Base-by-base conservation (phyloP, 2,797 vertebrate species). In the Rallus crepitans region DNA sequence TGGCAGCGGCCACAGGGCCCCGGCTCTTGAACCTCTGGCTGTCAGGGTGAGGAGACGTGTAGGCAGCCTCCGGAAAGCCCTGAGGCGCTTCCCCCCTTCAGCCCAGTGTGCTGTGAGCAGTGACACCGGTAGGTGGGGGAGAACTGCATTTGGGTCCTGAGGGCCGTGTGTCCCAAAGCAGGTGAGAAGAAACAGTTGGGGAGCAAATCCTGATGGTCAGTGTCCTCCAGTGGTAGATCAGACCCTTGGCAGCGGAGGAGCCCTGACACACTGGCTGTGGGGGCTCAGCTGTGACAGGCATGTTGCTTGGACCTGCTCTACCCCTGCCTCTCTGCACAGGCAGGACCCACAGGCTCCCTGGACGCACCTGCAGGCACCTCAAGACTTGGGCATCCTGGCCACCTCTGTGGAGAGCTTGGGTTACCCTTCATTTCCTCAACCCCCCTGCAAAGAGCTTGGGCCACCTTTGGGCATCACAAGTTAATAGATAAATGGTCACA, bases 1-100 rank as follows among this genome's bases (percentile, higher is more conserved):
- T 1, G 4, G 15, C 20, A 24, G 33, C 0, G 2, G 27, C 55
- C n/a, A 5, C 5, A 1, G 0, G 0, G 3, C 33, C 27, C 8
- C 5, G 30, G 15, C 2, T 1, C 42, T n/a, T 9, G 24, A 61
- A 12, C 33, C 35, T 15, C 9, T 23, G 2, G 31, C 16, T 1
- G 27, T 3, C n/a, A 11, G 24, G 64, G 84, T 80, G 70, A 89
- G 87, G 56, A 56, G 47, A 13, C 12, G 27, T 27, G 15, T 21
- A 3, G 7, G 21, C 52, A 15, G 33, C 11, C 27, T 7, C 10
- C 3, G 1, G 20, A 16, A 14, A 12, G 4, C 0, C 27, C 20
- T 1, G 0, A 12, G 11, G 42, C 0, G 5, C 47, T 45, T 9
- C 11, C 14, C 37, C 10, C 8, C 14, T 33, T 42, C 48, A 6